Evolutionary conservation across 2,113 vertebrate species (phyloP).

Genomic region (Lophura nycthemera): DNA sequence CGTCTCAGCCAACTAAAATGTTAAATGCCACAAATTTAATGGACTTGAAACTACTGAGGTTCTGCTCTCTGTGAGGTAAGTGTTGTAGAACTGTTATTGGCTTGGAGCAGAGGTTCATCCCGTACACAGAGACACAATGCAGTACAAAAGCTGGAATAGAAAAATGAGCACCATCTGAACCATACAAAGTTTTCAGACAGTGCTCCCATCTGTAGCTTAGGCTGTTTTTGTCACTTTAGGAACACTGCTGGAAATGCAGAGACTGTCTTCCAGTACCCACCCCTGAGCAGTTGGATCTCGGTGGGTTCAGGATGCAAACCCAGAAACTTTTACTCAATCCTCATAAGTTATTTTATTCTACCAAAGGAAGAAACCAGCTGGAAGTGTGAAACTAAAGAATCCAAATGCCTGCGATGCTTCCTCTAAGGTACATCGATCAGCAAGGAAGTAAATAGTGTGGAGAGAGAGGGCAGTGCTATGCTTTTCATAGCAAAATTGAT

Average conservation of each 20-base stretch:
- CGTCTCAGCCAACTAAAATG: not conserved
- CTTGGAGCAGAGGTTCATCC: not conserved
- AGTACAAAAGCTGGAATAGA: not conserved
- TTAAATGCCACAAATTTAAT: not conserved
- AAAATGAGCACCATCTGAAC: not conserved
- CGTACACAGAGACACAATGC: not conserved
- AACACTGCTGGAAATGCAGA: not conserved
- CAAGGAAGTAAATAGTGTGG: not conserved
- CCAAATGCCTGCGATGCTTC: not conserved
- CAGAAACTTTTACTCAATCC: not conserved
- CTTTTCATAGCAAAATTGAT: constrained; percentile 32
- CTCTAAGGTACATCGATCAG: not conserved
- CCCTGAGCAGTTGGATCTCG: not conserved
- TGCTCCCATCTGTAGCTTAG: not conserved
- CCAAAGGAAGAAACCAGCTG: not conserved
- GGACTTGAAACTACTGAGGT: not conserved
- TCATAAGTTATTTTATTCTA: not conserved
- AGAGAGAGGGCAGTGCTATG: not conserved
- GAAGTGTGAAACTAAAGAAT: not conserved
- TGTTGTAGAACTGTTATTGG: not conserved
- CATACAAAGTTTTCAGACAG: not conserved
- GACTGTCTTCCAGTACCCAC: not conserved
- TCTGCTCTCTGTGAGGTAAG: not conserved
- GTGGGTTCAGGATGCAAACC: not conserved
- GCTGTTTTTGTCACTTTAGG: not conserved